Evolutionary conservation across 2,888 invertebrate genomes (phyloP), one percentile per base, ranked within the genome.

Genomic region (Pammene aurita): DNA sequence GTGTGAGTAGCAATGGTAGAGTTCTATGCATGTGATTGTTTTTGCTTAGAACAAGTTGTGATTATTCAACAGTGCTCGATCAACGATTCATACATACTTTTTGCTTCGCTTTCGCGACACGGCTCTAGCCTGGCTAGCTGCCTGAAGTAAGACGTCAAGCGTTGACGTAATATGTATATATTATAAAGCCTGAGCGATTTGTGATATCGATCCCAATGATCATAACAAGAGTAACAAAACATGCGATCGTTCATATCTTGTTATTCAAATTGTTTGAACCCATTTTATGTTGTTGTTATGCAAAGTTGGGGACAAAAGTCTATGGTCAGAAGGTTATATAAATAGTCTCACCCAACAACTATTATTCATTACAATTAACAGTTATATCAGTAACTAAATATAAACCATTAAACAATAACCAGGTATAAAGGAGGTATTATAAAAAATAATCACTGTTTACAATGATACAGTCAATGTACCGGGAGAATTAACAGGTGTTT

Each of bases 291-390:
- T 44, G 44, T 58, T 58, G 42, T 58, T 58, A 58, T 44, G 26
- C n/a, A n/a, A 52, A 16, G 11, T 13, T 16, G 16, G 7, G 46
- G 48, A 61, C 16, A 50, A 48, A 6, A 48, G 7, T 7, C 18
- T 38, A 50, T 13, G 4, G 4, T 4, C 1, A 34, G 11, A 34
- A 61, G 46, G 35, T 48, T 61, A 61, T 14, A 60, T 48, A 16
- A 18, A 61, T 34, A n/a, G 13, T 9, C 48, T 50, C 16, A 61
- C 18, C 48, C 46, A 61, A 61, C 38, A 50, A 9, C 18, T 52
- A 14, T 62, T 62, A 62, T 52, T 41, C 4, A 50, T 62, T 62
- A 18, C 26, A 50, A 7, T 62, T 7, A 60, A 46, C 38, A 50
- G 13, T 38, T 11, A 2, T 61, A 50, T 62, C 62, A 18, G 11